A percentile compares a stretch with the other conserved stretches of the same genome.
These are phyloP conservation scores for Bergia sp. DNA, from an alignment of 92 coral and sea anemone genomes.

Conservation along the genomic window DNA sequence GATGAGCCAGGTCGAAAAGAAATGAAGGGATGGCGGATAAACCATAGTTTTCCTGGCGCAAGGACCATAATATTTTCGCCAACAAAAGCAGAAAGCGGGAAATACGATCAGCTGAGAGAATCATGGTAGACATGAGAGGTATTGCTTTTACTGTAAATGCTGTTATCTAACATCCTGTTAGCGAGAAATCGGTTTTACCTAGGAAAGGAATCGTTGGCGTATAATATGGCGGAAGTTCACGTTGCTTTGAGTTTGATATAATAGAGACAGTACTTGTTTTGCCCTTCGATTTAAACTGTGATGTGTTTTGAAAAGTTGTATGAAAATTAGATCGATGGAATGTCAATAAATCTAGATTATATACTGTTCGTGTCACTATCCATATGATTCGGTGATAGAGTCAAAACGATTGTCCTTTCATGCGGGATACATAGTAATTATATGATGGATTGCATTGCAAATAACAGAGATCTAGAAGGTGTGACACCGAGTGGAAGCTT, in stretches of 20 bases:
- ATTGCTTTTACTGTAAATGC: background rate
- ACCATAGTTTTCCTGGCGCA: slow-evolving; percentile 80
- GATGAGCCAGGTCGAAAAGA: slow-evolving; percentile 36
- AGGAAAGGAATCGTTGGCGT: background rate
- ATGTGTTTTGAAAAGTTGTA: background rate
- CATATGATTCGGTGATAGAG: background rate
- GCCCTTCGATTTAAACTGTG: background rate
- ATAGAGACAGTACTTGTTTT: background rate
- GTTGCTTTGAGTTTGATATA: slow-evolving; percentile 1
- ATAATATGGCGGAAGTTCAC: background rate
- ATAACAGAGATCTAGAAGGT: too few species aligned
- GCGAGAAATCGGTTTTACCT: background rate
- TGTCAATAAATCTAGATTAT: background rate
- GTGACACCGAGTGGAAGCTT: too few species aligned
- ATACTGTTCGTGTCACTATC: background rate
- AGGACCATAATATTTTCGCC: slow-evolving; percentile 88
- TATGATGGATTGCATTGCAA: background rate
- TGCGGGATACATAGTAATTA: background rate
- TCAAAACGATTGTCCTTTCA: background rate
- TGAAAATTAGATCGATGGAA: background rate
- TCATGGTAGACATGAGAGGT: slow-evolving; percentile 13
- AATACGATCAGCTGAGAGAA: slow-evolving; percentile 86
- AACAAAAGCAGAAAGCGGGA: slow-evolving; percentile 81
- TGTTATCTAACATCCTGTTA: background rate
- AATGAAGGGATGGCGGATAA: slow-evolving; percentile 85